Base-by-base conservation (phyloP, 2,113 vertebrate species). In the Erythrocercus mccallii region DNA sequence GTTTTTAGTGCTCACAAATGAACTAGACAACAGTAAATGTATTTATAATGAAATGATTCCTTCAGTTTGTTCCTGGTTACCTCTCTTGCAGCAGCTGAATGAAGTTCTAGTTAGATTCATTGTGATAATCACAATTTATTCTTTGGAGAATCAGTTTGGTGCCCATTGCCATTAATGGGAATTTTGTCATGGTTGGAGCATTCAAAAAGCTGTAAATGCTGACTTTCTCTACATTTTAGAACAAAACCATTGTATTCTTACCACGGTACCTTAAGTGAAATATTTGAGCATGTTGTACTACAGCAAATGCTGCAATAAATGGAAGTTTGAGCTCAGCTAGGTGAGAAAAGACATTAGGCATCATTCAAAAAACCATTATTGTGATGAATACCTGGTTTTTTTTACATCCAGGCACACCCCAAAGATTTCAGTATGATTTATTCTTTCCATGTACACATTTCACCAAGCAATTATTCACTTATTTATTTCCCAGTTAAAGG, bases 401-500 rank as follows among this genome's bases (percentile, higher is more conserved):
- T 66, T 38, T 61, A 38, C 69, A 82, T 42, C 47, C 54, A 62
- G 73, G n/a, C 24, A 65, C 35, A 31, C 25, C 40, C 79, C 60
- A 81, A 79, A 68, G 11, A 44, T 88, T 93, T 83, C 58, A 40
- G 6, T 7, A 13, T 60, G 56, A 56, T 88, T 73, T 94, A 90
- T 77, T 88, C 40, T 94, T 88, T 84, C 76, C 56, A 78, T 2
- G 4, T 45, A 51, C 15, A 21, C 37, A 73, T 94, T 91, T 83
- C 56, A 37, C 56, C 24, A 66, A 77, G 68, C n/a, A 66, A 88
- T 93, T 92, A 88, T 71, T 92, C 85, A 80, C 37, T 90, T 94
- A 85, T 85, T 94, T 94, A 76, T 91, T 97, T 88, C 65, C 27
- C 42, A 54, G 47, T 61, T 92, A 83, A 81, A 92, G 88, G 44